A percentile compares a stretch with the other conserved stretches of the same genome.
Conservation (phyloP, 35 echinoderm and acorn worm species). For the Apostichopus parvimensis region DNA sequence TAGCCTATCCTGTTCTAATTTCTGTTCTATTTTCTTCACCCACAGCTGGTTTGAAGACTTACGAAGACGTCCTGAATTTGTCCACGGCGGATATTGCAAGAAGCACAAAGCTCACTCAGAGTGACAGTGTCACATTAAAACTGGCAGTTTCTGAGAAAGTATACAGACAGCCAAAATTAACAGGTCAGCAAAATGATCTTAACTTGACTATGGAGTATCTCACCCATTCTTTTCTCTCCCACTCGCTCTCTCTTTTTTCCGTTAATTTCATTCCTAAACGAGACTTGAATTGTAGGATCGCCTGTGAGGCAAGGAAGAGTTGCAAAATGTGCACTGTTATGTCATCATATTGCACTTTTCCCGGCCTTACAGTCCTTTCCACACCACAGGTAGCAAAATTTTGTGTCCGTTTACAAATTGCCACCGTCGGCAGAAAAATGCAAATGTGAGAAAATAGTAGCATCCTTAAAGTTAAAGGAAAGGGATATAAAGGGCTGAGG, state of each 20-base stretch:
- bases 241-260: background rate
- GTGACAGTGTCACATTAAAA: slow-evolving; percentile 62
- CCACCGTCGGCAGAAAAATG: no score
- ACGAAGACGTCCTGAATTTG: slow-evolving; percentile 68
- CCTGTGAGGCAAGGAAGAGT: slow-evolving; percentile 38
- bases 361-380: slow-evolving; percentile 24
- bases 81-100: slow-evolving; percentile 78
- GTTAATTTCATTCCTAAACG: background rate
- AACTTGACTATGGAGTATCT: background rate
- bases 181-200: slow-evolving; percentile 61
- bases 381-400: no score
- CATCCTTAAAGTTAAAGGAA: no score
- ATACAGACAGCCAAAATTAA: slow-evolving; percentile 59
- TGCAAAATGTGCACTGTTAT: background rate
- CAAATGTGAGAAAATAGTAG: no score
- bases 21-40: background rate
- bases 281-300: background rate
- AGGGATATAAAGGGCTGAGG: no score
- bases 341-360: slow-evolving; percentile 49
- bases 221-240: background rate
- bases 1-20: no score
- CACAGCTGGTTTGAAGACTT: slow-evolving; percentile 70
- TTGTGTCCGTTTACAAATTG: no score
- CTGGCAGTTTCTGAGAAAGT: slow-evolving; percentile 70
- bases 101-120: slow-evolving; percentile 66